These are phyloP conservation scores for Notechis scutatus DNA, from an alignment of 2,113 vertebrate species.

Conservation along the genomic window DNA sequence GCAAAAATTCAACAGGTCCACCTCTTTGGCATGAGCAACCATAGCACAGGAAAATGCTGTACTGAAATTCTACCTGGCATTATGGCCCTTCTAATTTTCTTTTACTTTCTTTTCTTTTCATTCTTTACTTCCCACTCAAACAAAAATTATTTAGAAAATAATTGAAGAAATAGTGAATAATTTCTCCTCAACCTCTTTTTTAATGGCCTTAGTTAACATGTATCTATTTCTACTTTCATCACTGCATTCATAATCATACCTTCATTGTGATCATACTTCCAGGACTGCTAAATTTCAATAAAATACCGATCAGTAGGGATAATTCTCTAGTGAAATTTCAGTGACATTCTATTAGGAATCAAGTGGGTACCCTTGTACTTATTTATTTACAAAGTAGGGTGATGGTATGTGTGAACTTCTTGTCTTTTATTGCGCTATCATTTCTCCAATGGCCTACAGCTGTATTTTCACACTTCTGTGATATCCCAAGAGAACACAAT, in stretches of 20 bases:
- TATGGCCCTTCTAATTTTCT: too few species aligned
- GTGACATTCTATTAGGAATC: background rate
- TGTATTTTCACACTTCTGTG: background rate
- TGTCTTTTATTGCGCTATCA: background rate
- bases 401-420: background rate
- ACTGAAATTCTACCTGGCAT: background rate
- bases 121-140: background rate
- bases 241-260: background rate
- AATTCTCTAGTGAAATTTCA: background rate
- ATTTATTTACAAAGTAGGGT: background rate
- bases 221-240: background rate
- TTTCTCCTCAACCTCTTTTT: background rate
- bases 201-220: background rate
- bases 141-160: background rate
- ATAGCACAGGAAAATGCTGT: background rate
- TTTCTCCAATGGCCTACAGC: background rate
- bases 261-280: background rate
- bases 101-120: background rate
- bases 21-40: background rate
- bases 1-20: background rate
- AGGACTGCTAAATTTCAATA: background rate
- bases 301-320: background rate
- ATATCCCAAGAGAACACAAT: background rate
- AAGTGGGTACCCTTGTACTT: background rate
- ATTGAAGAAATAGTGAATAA: background rate